Base-by-base conservation (phyloP, 2,888 invertebrate genomes). In the Heliconius charithonia region DNA sequence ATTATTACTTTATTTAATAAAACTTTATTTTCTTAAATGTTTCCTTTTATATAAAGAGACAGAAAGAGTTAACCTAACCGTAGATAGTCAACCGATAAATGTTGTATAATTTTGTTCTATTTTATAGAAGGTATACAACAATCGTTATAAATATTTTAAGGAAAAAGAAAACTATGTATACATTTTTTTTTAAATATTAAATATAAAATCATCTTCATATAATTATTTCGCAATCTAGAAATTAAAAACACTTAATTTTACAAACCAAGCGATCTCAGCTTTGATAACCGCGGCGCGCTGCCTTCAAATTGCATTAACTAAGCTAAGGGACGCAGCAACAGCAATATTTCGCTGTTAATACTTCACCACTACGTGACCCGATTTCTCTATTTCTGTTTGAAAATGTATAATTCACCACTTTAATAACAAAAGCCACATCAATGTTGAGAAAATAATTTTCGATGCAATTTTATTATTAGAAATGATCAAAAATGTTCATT, bases 281-380 rank as follows among this genome's bases (percentile, higher is more conserved):
- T 70, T 81, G 75, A 78, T 78, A 81, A 76, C 77, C 77, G 63
- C 75, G n/a, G 70, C 77, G 77, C 27, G 75, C 77, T 78, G 67
- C 78, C 75, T 75, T 74, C 65, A 82, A 78, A 79, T 77, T 79
- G 71, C 77, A 80, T 78, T 77, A 78, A 77, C 76, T 70, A 78
- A 75, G 75, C 79, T 75, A 66, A 71, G 74, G 78, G 78, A 67
- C 74, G 79, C 77, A 69, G 72, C 71, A 81, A 78, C 72, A 79
- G 75, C 78, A 69, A 78, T 80, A 82, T 80, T 81, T 78, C 76
- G 77, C 69, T 78, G 77, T 73, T 80, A 79, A 81, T 77, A 73
- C 71, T 79, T 72, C 25, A 62, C 59, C 62, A 51, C 71, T 76
- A 81, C 80, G 80, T 82, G 81, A 81, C 80, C 80, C 45, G 79